phyloP scores from a whole-genome alignment of 2,797 vertebrate species.

The Neostethus bicornis region DNA sequence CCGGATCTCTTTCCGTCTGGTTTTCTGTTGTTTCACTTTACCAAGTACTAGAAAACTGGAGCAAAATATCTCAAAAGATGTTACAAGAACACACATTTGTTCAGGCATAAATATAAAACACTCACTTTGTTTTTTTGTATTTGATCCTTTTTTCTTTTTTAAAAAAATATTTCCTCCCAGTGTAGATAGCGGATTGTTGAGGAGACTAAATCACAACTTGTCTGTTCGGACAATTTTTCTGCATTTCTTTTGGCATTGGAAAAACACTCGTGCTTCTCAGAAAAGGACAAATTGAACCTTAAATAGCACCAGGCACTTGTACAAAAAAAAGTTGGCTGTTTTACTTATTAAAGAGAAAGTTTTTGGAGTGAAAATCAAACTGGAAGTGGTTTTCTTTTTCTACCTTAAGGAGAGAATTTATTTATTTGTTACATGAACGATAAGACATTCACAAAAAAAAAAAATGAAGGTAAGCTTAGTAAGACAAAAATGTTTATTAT shows the following conservation, averaged over 20 bases:
- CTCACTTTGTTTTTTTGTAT: conserved; percentile 78
- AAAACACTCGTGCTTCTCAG: conserved; percentile 65
- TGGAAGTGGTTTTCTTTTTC: conserved; percentile 75
- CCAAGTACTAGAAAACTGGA: conserved; percentile 70
- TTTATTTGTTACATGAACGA: conserved; percentile 64
- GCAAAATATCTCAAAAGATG: conserved; percentile 69
- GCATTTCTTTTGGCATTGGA: conserved; percentile 55
- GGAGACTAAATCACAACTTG: conserved; percentile 39
- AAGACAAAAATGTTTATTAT: conserved; percentile 83
- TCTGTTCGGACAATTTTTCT: conserved; percentile 51
- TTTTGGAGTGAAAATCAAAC: conserved; percentile 82
- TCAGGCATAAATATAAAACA: conserved; percentile 73
- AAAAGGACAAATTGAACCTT: conserved; percentile 59
- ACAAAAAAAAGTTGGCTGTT: conserved; percentile 77
- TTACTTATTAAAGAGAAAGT: conserved; percentile 80
- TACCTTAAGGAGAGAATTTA: conserved; percentile 83
- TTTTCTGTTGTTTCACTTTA: conserved; percentile 67
- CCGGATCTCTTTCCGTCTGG: conserved; percentile 84
- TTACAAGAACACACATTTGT: conserved; percentile 69
- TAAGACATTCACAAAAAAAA: conserved; percentile 50
- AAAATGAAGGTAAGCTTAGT: conserved; percentile 78
- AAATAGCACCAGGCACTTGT: conserved; percentile 79
- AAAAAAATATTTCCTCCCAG: conserved; percentile 72
- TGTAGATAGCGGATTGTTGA: conserved; percentile 70
- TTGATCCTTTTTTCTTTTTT: conserved; percentile 38